Percentiles rank a stretch among this genome's conserved stretches.
Evolutionary conservation across 2,797 vertebrate genomes (phyloP).

Genomic region (Decapterus maruadsi): DNA sequence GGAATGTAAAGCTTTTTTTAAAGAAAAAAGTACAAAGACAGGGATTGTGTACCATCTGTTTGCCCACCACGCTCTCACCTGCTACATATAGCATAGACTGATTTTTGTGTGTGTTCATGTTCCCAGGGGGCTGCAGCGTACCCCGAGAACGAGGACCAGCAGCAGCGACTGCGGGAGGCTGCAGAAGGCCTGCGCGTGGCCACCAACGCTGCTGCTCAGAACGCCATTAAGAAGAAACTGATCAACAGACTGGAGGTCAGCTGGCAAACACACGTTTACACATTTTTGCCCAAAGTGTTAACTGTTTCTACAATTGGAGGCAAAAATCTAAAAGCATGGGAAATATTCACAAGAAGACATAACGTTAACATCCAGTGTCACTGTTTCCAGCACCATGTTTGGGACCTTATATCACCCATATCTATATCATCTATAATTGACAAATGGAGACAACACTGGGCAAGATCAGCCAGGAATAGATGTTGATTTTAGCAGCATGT

Average conservation of each 20-base stretch:
- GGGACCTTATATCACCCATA: not conserved
- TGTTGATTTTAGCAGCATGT: conserved; percentile 7
- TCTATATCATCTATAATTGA: not conserved
- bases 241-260: conserved; percentile 93
- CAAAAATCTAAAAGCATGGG: not conserved
- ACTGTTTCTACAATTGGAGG: not conserved
- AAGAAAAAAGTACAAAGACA: not conserved
- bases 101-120: conserved; percentile 20
- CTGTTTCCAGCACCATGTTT: not conserved
- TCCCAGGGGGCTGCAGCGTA: conserved; percentile 95
- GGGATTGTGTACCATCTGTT: not conserved
- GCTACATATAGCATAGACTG: not conserved
- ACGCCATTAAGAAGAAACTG: conserved; percentile 98
- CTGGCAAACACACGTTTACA: not conserved
- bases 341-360: not conserved
- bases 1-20: not conserved
- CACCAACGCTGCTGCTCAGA: conserved; percentile 97
- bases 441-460: not conserved
- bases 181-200: conserved; percentile 96
- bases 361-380: not conserved
- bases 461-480: not conserved
- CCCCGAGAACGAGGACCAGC: conserved; percentile 97
- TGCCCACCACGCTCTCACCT: not conserved
- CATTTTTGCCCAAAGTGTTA: not conserved
- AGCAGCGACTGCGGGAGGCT: conserved; percentile 95